phyloP scores from a whole-genome alignment of 1,140 invertebrate genomes.

The Drosophila prosaltans region DNA sequence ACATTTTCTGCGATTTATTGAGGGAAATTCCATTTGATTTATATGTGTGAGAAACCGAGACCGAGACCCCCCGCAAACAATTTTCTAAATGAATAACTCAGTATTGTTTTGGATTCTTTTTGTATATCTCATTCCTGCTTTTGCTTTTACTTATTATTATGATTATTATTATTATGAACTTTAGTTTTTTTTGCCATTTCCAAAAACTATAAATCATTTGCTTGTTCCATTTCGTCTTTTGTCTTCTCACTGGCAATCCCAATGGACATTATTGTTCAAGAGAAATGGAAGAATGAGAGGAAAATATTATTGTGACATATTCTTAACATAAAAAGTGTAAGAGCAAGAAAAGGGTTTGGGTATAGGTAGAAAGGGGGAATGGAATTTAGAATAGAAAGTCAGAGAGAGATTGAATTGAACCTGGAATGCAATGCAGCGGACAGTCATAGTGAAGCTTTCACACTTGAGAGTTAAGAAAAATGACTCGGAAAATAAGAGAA shows the following conservation, averaged over 20 bases:
- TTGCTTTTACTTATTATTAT: slow-evolving; percentile 1
- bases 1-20: slow-evolving; percentile 10
- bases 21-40: slow-evolving; percentile 9
- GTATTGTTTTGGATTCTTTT: slow-evolving; percentile 2
- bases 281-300: neutral
- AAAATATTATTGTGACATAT: slow-evolving; percentile 11
- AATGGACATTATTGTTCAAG: neutral
- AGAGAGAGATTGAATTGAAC: neutral
- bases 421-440: neutral
- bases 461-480: neutral
- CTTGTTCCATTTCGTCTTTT: slow-evolving; percentile 10
- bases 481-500: too few relatives aligned
- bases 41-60: neutral
- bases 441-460: neutral
- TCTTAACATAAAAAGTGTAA: neutral
- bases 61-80: neutral
- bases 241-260: slow-evolving; percentile 1
- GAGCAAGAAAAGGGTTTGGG: neutral
- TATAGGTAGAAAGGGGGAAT: neutral
- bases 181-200: slow-evolving; percentile 29
- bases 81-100: slow-evolving; percentile 12
- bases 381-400: neutral
- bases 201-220: slow-evolving; percentile 13
- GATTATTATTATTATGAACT: slow-evolving; percentile 13
- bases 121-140: neutral